Evolutionary conservation across 1,140 invertebrate genomes (phyloP).

Genomic region (Leptinotarsa defecta): DNA sequence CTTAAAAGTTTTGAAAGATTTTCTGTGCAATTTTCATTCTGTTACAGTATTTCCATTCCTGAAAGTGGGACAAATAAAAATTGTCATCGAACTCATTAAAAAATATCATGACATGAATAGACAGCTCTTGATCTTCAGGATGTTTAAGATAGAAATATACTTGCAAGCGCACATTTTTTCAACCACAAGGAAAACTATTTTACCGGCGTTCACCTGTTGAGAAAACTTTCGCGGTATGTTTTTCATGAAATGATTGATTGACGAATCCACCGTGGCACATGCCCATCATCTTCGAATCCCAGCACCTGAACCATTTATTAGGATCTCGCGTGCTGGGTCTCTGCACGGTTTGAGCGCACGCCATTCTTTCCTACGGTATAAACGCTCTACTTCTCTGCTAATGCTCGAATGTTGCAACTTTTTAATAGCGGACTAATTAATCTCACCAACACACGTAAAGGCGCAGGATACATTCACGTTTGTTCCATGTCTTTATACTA

Average conservation of each 20-base stretch:
- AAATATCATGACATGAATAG: no score
- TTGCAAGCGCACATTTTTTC: no score
- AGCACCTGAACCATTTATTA: constrained; percentile 19
- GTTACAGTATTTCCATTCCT: no score
- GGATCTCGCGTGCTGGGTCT: not conserved
- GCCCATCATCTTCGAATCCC: not conserved
- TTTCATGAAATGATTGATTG: not conserved
- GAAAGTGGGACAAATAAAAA: no score
- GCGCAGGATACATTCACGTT: constrained; percentile 16
- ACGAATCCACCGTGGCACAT: not conserved
- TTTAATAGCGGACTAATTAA: constrained; percentile 18
- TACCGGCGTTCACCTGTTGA: no score
- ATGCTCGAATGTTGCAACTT: constrained; percentile 17
- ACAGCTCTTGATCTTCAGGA: no score
- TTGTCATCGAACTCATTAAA: no score
- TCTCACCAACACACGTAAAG: constrained; percentile 17
- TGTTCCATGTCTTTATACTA: not conserved
- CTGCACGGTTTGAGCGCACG: constrained; percentile 9
- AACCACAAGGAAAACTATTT: no score
- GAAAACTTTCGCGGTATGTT: no score
- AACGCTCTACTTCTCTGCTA: constrained; percentile 17
- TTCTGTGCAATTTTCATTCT: no score
- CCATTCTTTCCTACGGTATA: not conserved
- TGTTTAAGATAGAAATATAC: no score
- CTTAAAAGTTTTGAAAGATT: no score